Evolutionary conservation across 2,888 invertebrate species (phyloP).

Genomic region (Nymphalis polychloros): DNA sequence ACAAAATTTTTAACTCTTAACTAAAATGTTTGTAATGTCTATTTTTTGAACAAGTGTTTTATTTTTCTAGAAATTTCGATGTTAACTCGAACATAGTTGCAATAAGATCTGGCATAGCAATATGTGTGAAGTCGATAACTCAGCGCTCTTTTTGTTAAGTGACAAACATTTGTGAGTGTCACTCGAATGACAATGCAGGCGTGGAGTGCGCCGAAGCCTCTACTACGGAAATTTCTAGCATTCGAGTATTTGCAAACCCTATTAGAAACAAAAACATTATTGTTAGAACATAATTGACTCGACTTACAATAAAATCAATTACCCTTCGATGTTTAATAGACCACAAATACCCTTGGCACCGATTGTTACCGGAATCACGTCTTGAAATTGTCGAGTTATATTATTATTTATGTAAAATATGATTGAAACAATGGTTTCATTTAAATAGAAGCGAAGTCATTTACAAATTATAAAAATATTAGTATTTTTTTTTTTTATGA

Average conservation of each 20-base stretch:
- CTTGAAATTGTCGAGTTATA: constrained; percentile 15
- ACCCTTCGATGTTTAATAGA: constrained; percentile 31
- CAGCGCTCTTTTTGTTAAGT: constrained; percentile 57
- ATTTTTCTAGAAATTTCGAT: background rate
- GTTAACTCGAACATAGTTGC: constrained; percentile 25
- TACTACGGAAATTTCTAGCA: constrained; percentile 36
- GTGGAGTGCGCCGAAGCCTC: constrained; percentile 45
- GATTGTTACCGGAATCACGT: constrained; percentile 33
- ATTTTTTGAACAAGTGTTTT: background rate
- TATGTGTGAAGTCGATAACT: constrained; percentile 44
- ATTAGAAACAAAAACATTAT: constrained; percentile 26
- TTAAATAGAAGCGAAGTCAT: background rate
- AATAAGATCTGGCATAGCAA: constrained; percentile 34
- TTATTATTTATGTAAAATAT: background rate
- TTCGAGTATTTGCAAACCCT: constrained; percentile 31
- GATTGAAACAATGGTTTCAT: background rate
- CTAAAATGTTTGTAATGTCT: no score
- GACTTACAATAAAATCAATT: constrained; percentile 33
- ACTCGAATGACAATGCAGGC: constrained; percentile 64
- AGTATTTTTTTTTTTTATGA: no score
- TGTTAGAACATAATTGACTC: constrained; percentile 28
- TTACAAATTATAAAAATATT: no score
- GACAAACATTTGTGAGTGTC: constrained; percentile 72
- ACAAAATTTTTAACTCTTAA: no score
- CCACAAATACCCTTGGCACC: constrained; percentile 43